phyloP scores from a whole-genome alignment of 2,888 invertebrate species.

The Dicycla oo region DNA sequence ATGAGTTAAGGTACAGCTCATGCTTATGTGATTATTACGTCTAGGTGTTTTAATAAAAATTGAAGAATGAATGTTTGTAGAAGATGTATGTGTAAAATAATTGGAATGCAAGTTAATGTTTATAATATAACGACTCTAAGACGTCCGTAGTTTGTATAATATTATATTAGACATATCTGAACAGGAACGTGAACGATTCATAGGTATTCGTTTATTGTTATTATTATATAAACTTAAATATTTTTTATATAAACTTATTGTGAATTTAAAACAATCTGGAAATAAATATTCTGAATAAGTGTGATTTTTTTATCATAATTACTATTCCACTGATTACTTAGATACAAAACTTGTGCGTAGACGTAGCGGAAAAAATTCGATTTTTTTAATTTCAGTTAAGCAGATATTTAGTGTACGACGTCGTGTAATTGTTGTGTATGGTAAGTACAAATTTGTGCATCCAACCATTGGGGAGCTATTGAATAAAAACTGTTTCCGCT shows the following conservation, averaged over 20 bases:
- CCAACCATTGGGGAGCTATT: no score
- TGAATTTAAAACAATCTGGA: slow-evolving; percentile 64
- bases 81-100: slow-evolving; percentile 69
- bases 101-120: slow-evolving; percentile 68
- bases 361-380: no score
- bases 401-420: no score
- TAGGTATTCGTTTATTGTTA: slow-evolving; percentile 71
- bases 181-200: slow-evolving; percentile 65
- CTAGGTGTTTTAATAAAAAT: slow-evolving; percentile 66
- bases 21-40: slow-evolving; percentile 82
- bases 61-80: slow-evolving; percentile 64
- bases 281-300: slow-evolving; percentile 64
- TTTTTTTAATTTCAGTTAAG: no score
- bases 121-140: slow-evolving; percentile 67
- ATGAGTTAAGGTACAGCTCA: slow-evolving; percentile 79
- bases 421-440: no score
- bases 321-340: no score
- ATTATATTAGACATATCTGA: slow-evolving; percentile 63
- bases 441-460: no score
- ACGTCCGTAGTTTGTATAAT: slow-evolving; percentile 77
- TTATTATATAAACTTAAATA: slow-evolving; percentile 73
- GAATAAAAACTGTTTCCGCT: no score
- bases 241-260: slow-evolving; percentile 71
- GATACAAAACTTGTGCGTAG: no score
- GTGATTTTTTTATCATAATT: not conserved